Base-by-base conservation (phyloP, 1,140 invertebrate species). In the Drosophila arawakana region DNA sequence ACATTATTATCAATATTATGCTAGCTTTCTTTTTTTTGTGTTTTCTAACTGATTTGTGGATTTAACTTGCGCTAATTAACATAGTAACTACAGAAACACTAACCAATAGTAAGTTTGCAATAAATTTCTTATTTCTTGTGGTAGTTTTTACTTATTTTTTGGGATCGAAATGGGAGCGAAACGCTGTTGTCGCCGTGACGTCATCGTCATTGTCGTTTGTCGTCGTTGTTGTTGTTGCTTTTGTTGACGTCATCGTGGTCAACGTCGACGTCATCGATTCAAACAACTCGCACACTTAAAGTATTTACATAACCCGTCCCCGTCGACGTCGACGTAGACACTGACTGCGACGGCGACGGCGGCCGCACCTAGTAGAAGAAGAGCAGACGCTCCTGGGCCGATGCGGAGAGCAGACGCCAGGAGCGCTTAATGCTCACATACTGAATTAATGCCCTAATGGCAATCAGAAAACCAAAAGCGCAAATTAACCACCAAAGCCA, bases 401-500 rank as follows among this genome's bases (percentile, higher is more conserved):
- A 96, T 44, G 95, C 95, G 6, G 96, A 96, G n/a, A 97, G 93
- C 78, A 97, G 93, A 78, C 96, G 95, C 97, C 97, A 98, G 65
- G 97, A 97, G 72, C 96, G 95, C 90, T 98, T 98, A 78, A 98
- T 97, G 91, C 96, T 97, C 82, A 97, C 93, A 93, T 98, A 98
- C 93, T 98, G 97, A 73, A 98, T 95, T 41, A 97, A 95, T 9
- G 97, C 97, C 78, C 97, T 96, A 61, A 97, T 94, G 91, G 96
- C 97, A 89, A 98, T 97, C 67, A 98, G 93, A 70, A 98, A 94
- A 95, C 96, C 97, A 93, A 97, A 97, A 44, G 96, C 96, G 95
- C 97, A 97, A 74, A 97, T 97, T 35, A 97, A 94, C 96, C 97
- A 97, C 96, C 96, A 97, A 5, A 97, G 93, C 97, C 97, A 97